Evolutionary conservation across 2,888 invertebrate species (phyloP), one percentile per base, ranked within the genome.

Genomic region (Nemotelus pantherinus): DNA sequence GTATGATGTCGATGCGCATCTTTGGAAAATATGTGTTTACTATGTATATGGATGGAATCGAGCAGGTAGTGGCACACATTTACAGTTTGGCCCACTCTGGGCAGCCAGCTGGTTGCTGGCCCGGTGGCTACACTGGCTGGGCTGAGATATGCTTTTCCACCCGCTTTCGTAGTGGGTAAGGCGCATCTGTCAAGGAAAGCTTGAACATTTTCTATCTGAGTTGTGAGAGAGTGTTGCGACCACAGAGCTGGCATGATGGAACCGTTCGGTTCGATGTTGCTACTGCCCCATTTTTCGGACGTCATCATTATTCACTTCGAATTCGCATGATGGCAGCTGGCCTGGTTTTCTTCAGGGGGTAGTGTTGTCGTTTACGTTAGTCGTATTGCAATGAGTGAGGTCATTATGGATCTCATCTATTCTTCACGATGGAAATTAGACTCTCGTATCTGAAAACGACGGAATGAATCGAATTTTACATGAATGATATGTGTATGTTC

Each of bases 1-100:
- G 76, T 53, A 7, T 67, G 76, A 76, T 53, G 76, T 76, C 81
- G 79, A 80, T 79, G 79, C 76, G 48, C 55, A 57, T 63, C 77
- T 70, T 64, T 64, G 71, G 55, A 79, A 79, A 53, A 67, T 79
- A 78, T 81, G 25, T 25, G 78, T 80, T 80, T 77, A 81, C 79
- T 74, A 80, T 68, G 50, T 47, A 3, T 10, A 41, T 53, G 55
- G 9, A 41, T 53, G 53, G 53, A 70, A 43, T 44, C 53, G 53
- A 70, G 53, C 43, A 70, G 55, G 58, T 25, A 58, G 47, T 72
- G 71, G 58, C 47, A 55, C 58, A 55, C 45, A 55, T 57, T 57
- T 45, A 44, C 57, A 71, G 25, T 57, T 72, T 57, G 57, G 71
- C 71, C 58, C 71, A 72, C 67, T 67, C 71, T 47, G 58, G 71